phyloP scores from a whole-genome alignment of 2,113 vertebrate species.

The Alexandromys fortis region DNA sequence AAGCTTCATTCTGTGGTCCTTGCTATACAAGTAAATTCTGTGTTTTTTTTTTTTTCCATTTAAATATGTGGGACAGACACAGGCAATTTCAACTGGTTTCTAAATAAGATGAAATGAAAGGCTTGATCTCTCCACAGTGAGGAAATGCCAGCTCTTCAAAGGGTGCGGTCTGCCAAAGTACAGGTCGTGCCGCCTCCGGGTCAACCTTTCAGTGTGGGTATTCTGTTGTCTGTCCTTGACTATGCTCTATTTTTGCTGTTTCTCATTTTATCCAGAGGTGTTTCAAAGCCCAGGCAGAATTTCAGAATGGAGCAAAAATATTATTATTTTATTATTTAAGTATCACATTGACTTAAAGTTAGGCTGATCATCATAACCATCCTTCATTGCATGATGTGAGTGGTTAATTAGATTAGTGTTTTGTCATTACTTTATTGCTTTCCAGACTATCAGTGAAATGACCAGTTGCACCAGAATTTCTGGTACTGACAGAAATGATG shows the following conservation, averaged over 20 bases:
- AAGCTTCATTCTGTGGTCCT: slow-evolving; percentile 56
- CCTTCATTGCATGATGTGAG: not conserved
- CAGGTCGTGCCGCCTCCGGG: not conserved
- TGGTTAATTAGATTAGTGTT: not conserved
- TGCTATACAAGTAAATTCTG: not conserved
- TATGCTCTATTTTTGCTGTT: not conserved
- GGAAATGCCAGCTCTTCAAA: slow-evolving; percentile 23
- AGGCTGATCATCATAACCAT: not conserved
- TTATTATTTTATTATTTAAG: not conserved
- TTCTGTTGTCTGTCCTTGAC: slow-evolving; percentile 7
- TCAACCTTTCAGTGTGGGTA: not conserved
- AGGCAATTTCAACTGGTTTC: slow-evolving; percentile 11
- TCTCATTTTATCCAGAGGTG: slow-evolving; percentile 31
- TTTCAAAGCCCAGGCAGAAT: not conserved
- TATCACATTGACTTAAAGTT: not conserved
- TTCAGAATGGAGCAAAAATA: not conserved
- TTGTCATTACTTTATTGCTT: not conserved
- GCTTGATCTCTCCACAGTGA: slow-evolving; percentile 4
- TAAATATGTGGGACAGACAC: slow-evolving; percentile 28
- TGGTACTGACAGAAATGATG: not conserved
- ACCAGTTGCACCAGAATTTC: not conserved
- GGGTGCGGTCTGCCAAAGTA: not conserved
- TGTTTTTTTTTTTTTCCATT: not conserved
- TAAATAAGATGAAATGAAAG: slow-evolving; percentile 50
- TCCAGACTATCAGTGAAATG: not conserved